Conservation (phyloP, 2,113 vertebrate species). For the Entomyzon cyanotis region DNA sequence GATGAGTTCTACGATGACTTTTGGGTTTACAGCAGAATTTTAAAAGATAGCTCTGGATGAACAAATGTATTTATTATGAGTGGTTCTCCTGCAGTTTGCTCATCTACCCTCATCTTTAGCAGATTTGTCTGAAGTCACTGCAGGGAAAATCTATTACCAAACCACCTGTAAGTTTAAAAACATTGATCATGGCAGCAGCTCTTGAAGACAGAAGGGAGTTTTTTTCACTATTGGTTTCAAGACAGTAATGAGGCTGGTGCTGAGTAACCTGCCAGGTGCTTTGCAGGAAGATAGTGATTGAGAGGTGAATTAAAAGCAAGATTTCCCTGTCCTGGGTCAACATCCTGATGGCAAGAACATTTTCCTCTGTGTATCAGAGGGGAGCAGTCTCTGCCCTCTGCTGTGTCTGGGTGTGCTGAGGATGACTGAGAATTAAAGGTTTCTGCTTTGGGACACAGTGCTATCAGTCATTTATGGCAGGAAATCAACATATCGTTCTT, state of each 20-base stretch:
- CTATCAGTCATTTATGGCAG: not conserved
- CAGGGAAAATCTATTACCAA: not conserved
- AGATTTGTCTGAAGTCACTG: not conserved
- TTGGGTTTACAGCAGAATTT: not conserved
- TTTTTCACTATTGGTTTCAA: not conserved
- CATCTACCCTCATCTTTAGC: not conserved
- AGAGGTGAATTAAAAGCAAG: not conserved
- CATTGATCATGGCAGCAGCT: not conserved
- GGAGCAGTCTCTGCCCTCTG: not conserved
- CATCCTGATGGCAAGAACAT: not conserved
- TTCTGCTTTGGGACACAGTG: not conserved
- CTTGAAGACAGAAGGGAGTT: not conserved
- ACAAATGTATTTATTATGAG: not conserved
- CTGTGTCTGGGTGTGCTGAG: accelerated
- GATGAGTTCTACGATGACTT: not conserved
- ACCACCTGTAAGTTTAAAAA: not conserved
- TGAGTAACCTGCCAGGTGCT: not conserved
- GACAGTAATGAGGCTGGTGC: not conserved
- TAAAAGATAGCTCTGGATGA: not conserved
- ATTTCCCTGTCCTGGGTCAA: not conserved
- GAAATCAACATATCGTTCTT: not conserved
- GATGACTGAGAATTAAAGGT: not conserved
- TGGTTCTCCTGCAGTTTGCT: not conserved
- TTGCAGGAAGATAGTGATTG: not conserved
- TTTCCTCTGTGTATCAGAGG: not conserved